These are phyloP conservation scores for Sinosuthora webbiana DNA, from an alignment of 2,113 vertebrate species.

Conservation along the genomic window DNA sequence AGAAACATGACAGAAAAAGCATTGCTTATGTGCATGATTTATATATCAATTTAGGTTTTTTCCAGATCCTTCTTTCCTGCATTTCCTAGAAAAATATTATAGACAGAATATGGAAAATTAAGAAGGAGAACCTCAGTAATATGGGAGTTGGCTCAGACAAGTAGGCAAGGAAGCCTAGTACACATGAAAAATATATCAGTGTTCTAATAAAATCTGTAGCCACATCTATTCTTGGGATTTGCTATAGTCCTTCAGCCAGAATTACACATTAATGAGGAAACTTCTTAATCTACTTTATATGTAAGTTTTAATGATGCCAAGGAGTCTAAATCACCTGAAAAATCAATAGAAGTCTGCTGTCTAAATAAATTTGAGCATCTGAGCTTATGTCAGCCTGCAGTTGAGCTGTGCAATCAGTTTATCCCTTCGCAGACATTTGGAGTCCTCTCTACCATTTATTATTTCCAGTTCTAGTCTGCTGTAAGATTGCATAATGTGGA, in stretches of 20 bases:
- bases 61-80: not conserved
- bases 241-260: not conserved
- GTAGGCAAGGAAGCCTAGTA: not conserved
- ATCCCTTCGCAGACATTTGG: not conserved
- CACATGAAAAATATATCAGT: not conserved
- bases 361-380: not conserved
- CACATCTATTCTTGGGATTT: not conserved
- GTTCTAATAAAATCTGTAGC: constrained; percentile 11
- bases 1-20: not conserved
- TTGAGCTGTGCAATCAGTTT: not conserved
- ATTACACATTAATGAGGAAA: not conserved
- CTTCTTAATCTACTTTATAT: not conserved
- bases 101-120: constrained; percentile 3
- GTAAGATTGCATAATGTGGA: not conserved
- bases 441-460: not conserved
- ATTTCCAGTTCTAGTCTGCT: not conserved
- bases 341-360: not conserved
- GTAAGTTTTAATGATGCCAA: not conserved
- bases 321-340: not conserved
- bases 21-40: not conserved
- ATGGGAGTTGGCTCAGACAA: not conserved
- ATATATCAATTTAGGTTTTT: not conserved
- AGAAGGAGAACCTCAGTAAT: not conserved
- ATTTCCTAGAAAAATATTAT: not conserved
- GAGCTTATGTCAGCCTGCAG: not conserved